These are phyloP conservation scores for Pavo muticus DNA, from an alignment of 2,113 vertebrate genomes.

Conservation along the genomic window DNA sequence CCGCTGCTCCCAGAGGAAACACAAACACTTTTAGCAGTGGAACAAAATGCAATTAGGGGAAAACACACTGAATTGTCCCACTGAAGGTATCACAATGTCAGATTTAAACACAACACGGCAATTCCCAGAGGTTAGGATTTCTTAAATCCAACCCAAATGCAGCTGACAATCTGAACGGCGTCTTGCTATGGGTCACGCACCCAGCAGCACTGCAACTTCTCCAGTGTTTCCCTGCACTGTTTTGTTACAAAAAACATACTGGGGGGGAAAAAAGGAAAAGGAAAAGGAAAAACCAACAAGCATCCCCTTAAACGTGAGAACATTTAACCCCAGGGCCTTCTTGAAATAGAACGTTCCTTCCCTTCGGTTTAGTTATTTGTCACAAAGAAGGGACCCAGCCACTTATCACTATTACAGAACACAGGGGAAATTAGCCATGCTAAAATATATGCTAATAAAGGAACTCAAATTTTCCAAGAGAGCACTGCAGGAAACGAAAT, in stretches of 20 bases:
- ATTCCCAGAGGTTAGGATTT: not conserved
- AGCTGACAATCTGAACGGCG: not conserved
- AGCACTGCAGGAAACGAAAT: conserved; percentile 81
- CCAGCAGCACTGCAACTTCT: not conserved
- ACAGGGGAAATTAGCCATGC: conserved; percentile 79
- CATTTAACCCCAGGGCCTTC: conserved; percentile 42
- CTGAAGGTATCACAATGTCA: not conserved
- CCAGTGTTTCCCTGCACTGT: not conserved
- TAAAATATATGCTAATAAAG: conserved; percentile 77
- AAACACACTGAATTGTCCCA: not conserved
- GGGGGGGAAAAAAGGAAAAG: not conserved
- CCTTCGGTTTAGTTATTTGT: conserved; percentile 38
- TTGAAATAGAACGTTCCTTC: not conserved
- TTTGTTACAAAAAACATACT: not conserved
- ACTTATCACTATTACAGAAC: conserved; percentile 62
- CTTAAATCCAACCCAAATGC: not conserved
- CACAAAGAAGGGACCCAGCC: conserved; percentile 52
- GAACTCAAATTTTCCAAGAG: conserved; percentile 80
- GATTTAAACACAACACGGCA: not conserved
- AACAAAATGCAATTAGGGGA: not conserved
- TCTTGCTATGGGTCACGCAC: not conserved
- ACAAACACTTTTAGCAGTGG: not conserved
- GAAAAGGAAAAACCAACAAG: not conserved
- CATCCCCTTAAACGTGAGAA: conserved; percentile 6
- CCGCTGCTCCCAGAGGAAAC: not conserved